Evolutionary conservation across 2,888 invertebrate genomes (phyloP).

Genomic region (Ornithoptera alexandrae): DNA sequence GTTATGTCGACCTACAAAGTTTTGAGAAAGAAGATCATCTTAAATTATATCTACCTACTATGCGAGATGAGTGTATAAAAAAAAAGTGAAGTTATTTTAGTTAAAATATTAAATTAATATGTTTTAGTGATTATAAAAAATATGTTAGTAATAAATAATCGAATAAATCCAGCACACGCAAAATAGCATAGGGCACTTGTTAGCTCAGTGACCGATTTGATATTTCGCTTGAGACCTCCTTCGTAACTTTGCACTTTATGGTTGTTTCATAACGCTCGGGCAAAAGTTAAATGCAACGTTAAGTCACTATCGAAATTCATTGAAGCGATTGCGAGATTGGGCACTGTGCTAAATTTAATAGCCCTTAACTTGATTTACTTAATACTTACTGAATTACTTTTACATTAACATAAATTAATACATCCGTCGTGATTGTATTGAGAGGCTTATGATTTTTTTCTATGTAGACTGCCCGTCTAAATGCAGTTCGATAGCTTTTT

Average conservation of each 20-base stretch:
- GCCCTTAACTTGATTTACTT: background rate
- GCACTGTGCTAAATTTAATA: background rate
- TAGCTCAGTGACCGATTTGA: constrained; percentile 24
- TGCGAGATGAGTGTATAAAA: no score
- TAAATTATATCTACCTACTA: no score
- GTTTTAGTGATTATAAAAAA: no score
- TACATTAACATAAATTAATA: background rate
- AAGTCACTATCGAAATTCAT: constrained; percentile 11
- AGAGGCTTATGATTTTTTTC: no score
- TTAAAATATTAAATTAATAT: no score
- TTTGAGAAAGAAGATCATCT: no score
- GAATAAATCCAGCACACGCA: background rate
- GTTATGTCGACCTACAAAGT: no score
- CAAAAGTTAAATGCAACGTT: constrained; percentile 18
- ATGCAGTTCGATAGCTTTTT: no score
- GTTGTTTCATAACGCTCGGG: constrained; percentile 15
- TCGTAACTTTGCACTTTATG: constrained; percentile 21
- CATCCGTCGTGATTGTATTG: background rate
- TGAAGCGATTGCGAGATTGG: constrained; percentile 12
- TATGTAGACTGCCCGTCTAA: no score
- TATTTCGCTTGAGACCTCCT: constrained; percentile 25
- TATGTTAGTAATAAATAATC: background rate
- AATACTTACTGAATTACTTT: background rate
- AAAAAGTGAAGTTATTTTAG: no score
- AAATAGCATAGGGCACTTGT: constrained; percentile 25